phyloP scores from a whole-genome alignment of 2,113 vertebrate genomes.

The Platichthys stellatus region DNA sequence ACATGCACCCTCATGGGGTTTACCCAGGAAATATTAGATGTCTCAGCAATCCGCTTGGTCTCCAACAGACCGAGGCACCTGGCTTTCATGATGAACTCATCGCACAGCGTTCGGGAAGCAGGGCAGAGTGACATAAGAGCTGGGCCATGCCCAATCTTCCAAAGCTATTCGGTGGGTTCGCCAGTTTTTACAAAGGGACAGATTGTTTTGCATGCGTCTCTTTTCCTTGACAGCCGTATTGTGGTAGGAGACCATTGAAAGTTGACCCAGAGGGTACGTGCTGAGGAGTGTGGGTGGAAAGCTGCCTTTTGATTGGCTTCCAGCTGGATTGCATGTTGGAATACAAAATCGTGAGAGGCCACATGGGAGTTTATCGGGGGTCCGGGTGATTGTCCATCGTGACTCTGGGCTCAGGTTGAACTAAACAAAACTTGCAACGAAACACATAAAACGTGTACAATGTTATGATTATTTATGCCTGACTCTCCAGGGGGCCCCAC shows the following conservation, averaged over 20 bases:
- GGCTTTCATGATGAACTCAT: slow-evolving; percentile 49
- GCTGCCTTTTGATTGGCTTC: slow-evolving; percentile 58
- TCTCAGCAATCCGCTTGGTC: slow-evolving; percentile 20
- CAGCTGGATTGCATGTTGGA: slow-evolving; percentile 43
- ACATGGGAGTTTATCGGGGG: slow-evolving; percentile 29
- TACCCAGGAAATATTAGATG: slow-evolving; percentile 26
- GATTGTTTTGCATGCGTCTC: slow-evolving; percentile 37
- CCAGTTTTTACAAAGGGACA: slow-evolving; percentile 45
- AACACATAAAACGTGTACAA: slow-evolving; percentile 22
- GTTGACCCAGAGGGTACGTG: slow-evolving; percentile 29
- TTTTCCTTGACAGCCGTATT: slow-evolving; percentile 36
- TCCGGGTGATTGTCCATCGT: slow-evolving; percentile 52
- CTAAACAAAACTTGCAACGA: slow-evolving; percentile 34
- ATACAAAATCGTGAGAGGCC: slow-evolving; percentile 46
- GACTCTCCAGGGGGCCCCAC: slow-evolving; percentile 18
- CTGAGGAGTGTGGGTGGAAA: slow-evolving; percentile 10
- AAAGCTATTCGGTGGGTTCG: slow-evolving; percentile 11
- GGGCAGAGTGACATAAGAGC: slow-evolving; percentile 26
- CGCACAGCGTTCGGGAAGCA: slow-evolving; percentile 27
- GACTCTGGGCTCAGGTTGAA: slow-evolving; percentile 37
- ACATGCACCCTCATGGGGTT: neutral
- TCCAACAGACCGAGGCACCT: slow-evolving; percentile 29
- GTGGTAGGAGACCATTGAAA: slow-evolving; percentile 45
- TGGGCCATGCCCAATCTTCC: slow-evolving; percentile 32
- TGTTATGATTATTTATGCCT: slow-evolving; percentile 53